These are phyloP conservation scores for Knipowitschia caucasica DNA, from an alignment of 2,797 vertebrate genomes.

Conservation along the genomic window DNA sequence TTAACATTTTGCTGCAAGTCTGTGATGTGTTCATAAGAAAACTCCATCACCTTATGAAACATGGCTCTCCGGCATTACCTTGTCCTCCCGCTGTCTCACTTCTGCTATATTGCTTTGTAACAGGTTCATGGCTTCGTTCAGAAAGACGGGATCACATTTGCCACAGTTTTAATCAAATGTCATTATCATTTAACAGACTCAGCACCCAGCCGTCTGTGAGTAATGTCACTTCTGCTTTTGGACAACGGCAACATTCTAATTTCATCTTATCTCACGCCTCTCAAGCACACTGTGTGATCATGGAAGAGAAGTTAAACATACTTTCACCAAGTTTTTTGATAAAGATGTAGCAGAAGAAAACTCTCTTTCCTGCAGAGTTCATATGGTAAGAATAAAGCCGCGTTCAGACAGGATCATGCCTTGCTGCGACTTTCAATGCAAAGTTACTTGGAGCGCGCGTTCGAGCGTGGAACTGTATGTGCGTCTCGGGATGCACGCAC, in stretches of 20 bases:
- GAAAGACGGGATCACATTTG: slow-evolving; percentile 58
- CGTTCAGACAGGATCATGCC: too few species aligned
- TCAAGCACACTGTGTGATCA: slow-evolving; percentile 22
- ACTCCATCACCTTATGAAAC: not conserved
- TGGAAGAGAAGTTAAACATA: not conserved
- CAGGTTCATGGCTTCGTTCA: slow-evolving; percentile 46
- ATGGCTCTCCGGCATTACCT: not conserved
- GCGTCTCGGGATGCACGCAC: too few species aligned
- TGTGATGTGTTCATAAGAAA: slow-evolving; percentile 15
- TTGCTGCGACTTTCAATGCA: too few species aligned
- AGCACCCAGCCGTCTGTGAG: slow-evolving; percentile 16
- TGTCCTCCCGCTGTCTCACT: slow-evolving; percentile 18
- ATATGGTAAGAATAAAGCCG: too few species aligned
- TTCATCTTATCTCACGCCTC: slow-evolving; percentile 31
- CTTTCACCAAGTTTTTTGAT: slow-evolving; percentile 2
- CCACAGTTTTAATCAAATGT: slow-evolving; percentile 64
- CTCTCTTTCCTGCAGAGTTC: too few species aligned
- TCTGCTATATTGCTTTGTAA: slow-evolving; percentile 36
- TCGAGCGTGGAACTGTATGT: too few species aligned
- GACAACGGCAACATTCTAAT: slow-evolving; percentile 31
- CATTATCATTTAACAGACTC: slow-evolving; percentile 57
- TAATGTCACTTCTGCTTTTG: slow-evolving; percentile 49
- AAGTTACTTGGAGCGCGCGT: too few species aligned
- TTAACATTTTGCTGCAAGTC: slow-evolving; percentile 31
- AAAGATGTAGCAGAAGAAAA: too few species aligned